phyloP scores from a whole-genome alignment of 2,797 vertebrate genomes.

The Cryptoprocta ferox region DNA sequence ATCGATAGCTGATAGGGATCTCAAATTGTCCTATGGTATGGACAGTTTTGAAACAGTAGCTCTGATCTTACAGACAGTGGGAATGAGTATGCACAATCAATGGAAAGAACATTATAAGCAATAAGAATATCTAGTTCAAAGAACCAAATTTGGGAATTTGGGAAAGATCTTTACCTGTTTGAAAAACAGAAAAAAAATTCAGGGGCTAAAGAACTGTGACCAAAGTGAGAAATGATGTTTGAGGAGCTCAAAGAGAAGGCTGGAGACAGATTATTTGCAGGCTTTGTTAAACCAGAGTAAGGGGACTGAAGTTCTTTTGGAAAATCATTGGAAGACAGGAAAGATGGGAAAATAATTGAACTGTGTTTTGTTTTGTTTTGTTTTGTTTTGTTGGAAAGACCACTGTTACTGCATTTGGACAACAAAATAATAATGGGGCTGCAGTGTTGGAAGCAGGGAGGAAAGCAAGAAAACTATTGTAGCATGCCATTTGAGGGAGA shows the following conservation, averaged over 20 bases:
- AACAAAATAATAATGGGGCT: background rate
- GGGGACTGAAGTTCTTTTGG: background rate
- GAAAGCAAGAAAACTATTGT: background rate
- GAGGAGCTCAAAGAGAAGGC: background rate
- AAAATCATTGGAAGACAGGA: background rate
- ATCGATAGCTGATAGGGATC: background rate
- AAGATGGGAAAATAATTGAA: background rate
- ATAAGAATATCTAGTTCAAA: background rate
- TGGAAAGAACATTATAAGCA: background rate
- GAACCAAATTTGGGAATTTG: background rate
- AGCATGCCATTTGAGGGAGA: background rate
- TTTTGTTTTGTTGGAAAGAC: background rate
- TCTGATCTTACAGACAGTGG: background rate
- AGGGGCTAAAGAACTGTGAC: background rate
- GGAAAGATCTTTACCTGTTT: background rate
- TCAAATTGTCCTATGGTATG: background rate
- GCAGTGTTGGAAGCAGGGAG: background rate
- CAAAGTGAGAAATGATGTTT: background rate
- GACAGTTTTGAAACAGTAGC: background rate
- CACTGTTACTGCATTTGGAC: background rate
- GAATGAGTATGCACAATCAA: background rate
- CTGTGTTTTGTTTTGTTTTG: background rate
- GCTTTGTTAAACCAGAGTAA: background rate
- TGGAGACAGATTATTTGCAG: background rate
- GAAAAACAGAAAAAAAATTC: background rate